Evolutionary conservation across 2,797 vertebrate genomes (phyloP).

Genomic region (Mormyrus hasselquistii): DNA sequence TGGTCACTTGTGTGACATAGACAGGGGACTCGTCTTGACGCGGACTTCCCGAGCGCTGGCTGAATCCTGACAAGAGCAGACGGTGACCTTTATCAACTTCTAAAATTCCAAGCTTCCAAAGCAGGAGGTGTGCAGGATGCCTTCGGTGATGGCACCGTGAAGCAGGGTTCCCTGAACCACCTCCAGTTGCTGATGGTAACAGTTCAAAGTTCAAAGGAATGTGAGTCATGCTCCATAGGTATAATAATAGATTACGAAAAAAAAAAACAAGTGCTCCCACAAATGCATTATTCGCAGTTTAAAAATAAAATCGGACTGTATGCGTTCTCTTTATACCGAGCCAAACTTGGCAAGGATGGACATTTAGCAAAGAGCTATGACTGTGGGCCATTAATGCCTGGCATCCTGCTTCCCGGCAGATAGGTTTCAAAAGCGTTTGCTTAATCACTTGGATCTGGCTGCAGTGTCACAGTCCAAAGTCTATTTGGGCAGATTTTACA

Average conservation of each 20-base stretch:
- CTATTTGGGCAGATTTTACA: slow-evolving; percentile 35
- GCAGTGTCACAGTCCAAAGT: slow-evolving; percentile 38
- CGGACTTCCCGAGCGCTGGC: not conserved
- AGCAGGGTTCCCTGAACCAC: not conserved
- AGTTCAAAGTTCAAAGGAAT: not conserved
- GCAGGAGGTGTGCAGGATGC: not conserved
- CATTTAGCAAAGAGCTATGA: not conserved
- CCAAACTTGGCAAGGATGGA: not conserved
- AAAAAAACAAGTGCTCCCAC: not conserved
- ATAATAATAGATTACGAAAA: not conserved
- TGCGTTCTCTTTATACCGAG: not conserved
- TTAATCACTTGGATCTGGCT: slow-evolving; percentile 48
- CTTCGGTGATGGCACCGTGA: not conserved
- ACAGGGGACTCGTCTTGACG: not conserved
- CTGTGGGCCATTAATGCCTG: slow-evolving; percentile 24
- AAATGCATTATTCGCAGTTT: not conserved
- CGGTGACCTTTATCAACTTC: not conserved
- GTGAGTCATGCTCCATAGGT: not conserved
- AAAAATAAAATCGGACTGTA: not conserved
- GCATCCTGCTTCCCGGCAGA: slow-evolving; percentile 30
- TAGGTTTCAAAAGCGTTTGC: slow-evolving; percentile 44
- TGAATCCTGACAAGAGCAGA: not conserved
- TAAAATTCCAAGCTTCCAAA: not conserved
- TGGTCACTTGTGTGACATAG: not conserved
- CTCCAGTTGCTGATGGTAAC: not conserved